Evolutionary conservation across 1,140 invertebrate species (phyloP), one percentile per base, ranked within the genome.

Genomic region (Papilio aristodemus): DNA sequence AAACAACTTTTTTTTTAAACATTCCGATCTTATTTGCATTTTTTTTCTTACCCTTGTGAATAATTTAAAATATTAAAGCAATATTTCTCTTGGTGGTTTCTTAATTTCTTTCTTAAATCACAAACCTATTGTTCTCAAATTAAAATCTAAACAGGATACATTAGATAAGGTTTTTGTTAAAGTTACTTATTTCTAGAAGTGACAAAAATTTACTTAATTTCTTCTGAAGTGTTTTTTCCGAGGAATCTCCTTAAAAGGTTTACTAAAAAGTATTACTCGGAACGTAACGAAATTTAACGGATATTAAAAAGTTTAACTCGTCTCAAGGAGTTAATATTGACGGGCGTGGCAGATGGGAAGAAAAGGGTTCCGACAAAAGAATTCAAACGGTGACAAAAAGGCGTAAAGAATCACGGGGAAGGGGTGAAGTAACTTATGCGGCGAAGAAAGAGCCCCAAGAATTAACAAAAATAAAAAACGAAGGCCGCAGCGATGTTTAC

Each of bases 381-480:
- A 89, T 89, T 86, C 82, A 86, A 87, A 90, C 83, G 89, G 86
- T 86, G 88, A 89, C 89, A 91, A 91, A 91, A 90, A 91, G 87
- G 89, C 87, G 88, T 86, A 84, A 90, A 90, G 89, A 91, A 91
- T 89, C 87, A 84, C 85, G 81, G 80, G 76, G 75, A 78, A 84
- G 81, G 87, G 89, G 86, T 82, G 82, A 86, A 91, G 83, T 91
- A 88, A 91, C 87, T 90, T 91, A 91, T 91, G 89, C 89, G 89
- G 88, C 84, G 87, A 89, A 84, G 86, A 87, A 87, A 86, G 86
- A 84, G 82, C 81, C 77, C 78, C 79, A 77, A 79, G 86, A 92
- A 92, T 89, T 91, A 90, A 85, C 89, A 90, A 92, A 92, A 92
- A 91, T 92, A 91, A 90, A 92, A 92, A 90, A 86, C 92, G 90